phyloP scores from a whole-genome alignment of 2,888 invertebrate species.

The Cheilosia vulpina region DNA sequence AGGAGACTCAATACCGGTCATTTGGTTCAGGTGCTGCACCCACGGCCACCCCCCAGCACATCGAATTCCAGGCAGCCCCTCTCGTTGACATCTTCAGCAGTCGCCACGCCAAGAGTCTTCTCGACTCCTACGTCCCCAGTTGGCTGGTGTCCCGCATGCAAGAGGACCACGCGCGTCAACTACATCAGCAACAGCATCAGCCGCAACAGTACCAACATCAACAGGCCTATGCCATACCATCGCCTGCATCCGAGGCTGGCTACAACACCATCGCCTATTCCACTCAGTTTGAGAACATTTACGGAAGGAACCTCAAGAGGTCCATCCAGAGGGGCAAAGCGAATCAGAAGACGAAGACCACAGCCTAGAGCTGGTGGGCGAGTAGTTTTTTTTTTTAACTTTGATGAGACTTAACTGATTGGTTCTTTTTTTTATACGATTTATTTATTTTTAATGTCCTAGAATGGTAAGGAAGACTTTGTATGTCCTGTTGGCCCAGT shows the following conservation, averaged over 20 bases:
- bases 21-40: slow-evolving; percentile 9
- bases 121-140: slow-evolving; percentile 87
- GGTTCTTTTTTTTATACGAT: slow-evolving; percentile 21
- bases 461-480: slow-evolving; percentile 1
- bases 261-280: slow-evolving; percentile 79
- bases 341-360: slow-evolving; percentile 19
- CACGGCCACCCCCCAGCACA: not conserved
- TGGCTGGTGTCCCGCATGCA: slow-evolving; percentile 82
- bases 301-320: slow-evolving; percentile 59
- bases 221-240: slow-evolving; percentile 73
- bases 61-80: slow-evolving; percentile 75
- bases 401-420: slow-evolving; percentile 56
- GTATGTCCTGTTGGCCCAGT: slow-evolving; percentile 9
- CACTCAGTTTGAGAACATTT: slow-evolving; percentile 77
- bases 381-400: slow-evolving; percentile 36
- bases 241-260: slow-evolving; percentile 72
- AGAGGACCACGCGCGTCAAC: slow-evolving; percentile 48
- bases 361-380: slow-evolving; percentile 23
- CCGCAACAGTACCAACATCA: slow-evolving; percentile 71
- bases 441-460: slow-evolving; percentile 54
- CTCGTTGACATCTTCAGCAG: slow-evolving; percentile 80
- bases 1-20: slow-evolving; percentile 47
- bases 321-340: slow-evolving; percentile 40
- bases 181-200: slow-evolving; percentile 78
- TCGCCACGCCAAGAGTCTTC: slow-evolving; percentile 84